These are phyloP conservation scores for Hucho hucho DNA, from an alignment of 2,113 vertebrate species.

Conservation along the genomic window DNA sequence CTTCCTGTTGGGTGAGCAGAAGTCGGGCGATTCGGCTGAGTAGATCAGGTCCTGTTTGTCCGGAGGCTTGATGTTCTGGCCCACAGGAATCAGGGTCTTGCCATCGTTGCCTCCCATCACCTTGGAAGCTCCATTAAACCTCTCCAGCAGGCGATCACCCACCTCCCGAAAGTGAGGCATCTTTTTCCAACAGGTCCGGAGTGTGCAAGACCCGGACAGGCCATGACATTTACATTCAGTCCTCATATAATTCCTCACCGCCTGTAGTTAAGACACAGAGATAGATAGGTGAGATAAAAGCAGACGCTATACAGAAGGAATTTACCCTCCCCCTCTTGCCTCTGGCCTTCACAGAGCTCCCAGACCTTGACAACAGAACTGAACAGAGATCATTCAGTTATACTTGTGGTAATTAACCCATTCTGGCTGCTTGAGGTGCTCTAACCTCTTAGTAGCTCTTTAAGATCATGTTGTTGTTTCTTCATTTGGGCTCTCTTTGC, in stretches of 20 bases:
- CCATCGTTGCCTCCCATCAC: slow-evolving; percentile 98
- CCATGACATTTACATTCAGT: slow-evolving; percentile 98
- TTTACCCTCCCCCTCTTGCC: slow-evolving; percentile 65
- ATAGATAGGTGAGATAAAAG: slow-evolving; percentile 76
- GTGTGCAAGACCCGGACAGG: slow-evolving; percentile 92
- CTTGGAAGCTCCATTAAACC: slow-evolving; percentile 93
- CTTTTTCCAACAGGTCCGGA: slow-evolving; percentile 97
- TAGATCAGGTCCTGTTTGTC: slow-evolving; percentile 94
- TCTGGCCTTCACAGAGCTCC: slow-evolving; percentile 73
- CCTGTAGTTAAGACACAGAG: slow-evolving; percentile 71
- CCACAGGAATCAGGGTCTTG: slow-evolving; percentile 90
- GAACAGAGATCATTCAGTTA: slow-evolving; percentile 65
- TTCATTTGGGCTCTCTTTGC: neutral
- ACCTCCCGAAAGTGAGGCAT: slow-evolving; percentile 96
- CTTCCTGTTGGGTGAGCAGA: slow-evolving; percentile 92
- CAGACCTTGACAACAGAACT: slow-evolving; percentile 69
- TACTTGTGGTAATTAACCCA: slow-evolving; percentile 75
- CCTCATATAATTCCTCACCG: slow-evolving; percentile 92
- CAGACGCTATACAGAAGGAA: slow-evolving; percentile 72
- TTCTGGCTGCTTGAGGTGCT: slow-evolving; percentile 53
- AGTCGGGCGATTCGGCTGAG: slow-evolving; percentile 92
- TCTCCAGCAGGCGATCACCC: slow-evolving; percentile 87
- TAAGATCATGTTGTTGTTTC: neutral
- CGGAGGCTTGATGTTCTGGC: slow-evolving; percentile 89
- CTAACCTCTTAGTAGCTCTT: slow-evolving; percentile 37